Percentiles rank a stretch among this genome's conserved stretches.
phyloP scores from a whole-genome alignment of 2,113 vertebrate species.

The Gobio gobio region DNA sequence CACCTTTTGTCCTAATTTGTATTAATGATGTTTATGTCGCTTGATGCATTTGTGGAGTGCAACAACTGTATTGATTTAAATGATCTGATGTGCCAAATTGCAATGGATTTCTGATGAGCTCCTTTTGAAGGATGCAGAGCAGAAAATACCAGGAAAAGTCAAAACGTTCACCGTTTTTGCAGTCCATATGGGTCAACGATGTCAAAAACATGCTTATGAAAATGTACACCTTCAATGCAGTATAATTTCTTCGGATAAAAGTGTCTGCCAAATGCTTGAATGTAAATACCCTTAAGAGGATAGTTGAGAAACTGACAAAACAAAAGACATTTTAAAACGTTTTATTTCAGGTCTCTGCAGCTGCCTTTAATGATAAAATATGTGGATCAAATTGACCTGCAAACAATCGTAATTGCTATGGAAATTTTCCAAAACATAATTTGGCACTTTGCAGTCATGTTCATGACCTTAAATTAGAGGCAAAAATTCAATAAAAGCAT shows the following conservation, averaged over 20 bases:
- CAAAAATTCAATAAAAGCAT: too few relatives aligned
- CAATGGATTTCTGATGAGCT: not conserved
- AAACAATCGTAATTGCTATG: not conserved
- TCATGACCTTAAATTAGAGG: not conserved
- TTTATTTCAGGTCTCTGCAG: not conserved
- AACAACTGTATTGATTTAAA: slow-evolving; percentile 27
- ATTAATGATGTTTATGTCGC: slow-evolving; percentile 40
- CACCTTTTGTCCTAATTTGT: slow-evolving; percentile 39
- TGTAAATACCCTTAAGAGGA: not conserved
- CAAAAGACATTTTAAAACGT: not conserved
- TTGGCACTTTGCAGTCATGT: not conserved
- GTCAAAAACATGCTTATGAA: not conserved
- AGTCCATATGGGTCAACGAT: not conserved
- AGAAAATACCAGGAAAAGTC: not conserved
- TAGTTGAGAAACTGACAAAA: not conserved
- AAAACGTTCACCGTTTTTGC: not conserved
- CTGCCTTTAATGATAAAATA: not conserved
- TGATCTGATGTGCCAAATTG: not conserved
- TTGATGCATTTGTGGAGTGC: slow-evolving; percentile 6
- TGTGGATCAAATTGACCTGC: not conserved
- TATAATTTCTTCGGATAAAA: not conserved
- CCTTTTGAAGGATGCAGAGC: not conserved
- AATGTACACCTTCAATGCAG: not conserved
- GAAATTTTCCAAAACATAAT: not conserved
- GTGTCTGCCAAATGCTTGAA: not conserved